These are phyloP conservation scores for Himalopsyche japonica DNA, from an alignment of 2,888 invertebrate species.

Conservation along the genomic window DNA sequence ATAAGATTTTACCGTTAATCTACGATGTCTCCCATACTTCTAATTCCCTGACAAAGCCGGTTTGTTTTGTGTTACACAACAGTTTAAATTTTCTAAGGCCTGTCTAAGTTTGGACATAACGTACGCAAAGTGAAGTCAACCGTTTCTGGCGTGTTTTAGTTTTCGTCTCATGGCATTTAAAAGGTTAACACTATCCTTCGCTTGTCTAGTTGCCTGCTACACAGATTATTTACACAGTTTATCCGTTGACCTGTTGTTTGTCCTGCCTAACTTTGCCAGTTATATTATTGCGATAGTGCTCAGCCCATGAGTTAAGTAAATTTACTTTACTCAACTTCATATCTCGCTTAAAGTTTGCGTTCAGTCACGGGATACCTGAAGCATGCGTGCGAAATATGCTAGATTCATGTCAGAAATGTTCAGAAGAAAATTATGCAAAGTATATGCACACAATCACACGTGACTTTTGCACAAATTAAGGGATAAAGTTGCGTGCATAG, in stretches of 20 bases:
- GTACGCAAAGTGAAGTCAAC: neutral
- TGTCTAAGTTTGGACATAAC: neutral
- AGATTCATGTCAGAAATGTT: no score
- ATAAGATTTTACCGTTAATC: no score
- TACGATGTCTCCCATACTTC: no score
- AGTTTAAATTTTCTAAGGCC: neutral
- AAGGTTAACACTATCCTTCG: neutral
- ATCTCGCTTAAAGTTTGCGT: neutral
- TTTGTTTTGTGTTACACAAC: neutral
- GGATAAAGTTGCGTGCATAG: no score
- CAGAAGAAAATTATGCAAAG: no score
- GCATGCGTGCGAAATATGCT: neutral
- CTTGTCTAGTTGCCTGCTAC: neutral
- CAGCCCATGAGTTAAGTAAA: neutral
- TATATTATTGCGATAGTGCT: neutral
- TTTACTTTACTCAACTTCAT: neutral
- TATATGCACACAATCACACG: no score
- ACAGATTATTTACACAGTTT: neutral
- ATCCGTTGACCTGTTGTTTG: neutral
- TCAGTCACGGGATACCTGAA: neutral
- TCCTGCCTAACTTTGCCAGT: neutral
- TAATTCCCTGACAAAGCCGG: no score
- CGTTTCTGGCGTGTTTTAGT: neutral
- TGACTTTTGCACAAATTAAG: no score
- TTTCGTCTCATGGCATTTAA: neutral